Evolutionary conservation across 2,888 invertebrate species (phyloP), one percentile per base, ranked within the genome.

Genomic region (Auanema sp.): DNA sequence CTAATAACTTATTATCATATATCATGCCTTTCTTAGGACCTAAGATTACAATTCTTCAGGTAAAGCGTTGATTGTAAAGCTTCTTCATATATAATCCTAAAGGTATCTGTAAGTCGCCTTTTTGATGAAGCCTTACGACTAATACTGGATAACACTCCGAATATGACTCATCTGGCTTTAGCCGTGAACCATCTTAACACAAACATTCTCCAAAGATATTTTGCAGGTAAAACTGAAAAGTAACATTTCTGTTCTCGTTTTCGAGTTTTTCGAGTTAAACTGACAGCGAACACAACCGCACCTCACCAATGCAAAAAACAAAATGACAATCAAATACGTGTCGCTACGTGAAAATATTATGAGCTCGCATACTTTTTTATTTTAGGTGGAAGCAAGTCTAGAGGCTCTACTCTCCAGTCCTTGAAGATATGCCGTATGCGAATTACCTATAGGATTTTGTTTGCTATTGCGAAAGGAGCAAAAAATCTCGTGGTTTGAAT

Each of bases 391-490:
- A 60, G 65, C 16, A 65, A 66, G 43, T 76, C 75, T 0, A 68
- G 51, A 18, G 72, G 69, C 21, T 56, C 69, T 14, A 65, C 62
- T n/a, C 58, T 81, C 16, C 63, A 66, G 41, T 76, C 76, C 21
- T 64, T 82, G 50, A 75, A 76, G 42, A 77, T 83, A 42, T 77
- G 75, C 43, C 69, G 78, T 42, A 70, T 80, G 64, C 56, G 77
- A 25, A 75, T 83, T 58, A 75, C 83, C 0, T 79, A 82, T 61
- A 61, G 83, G 21, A 77, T 76, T 8, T 65, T 83, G 2, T 80
- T 83, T 50, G 76, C 83, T 6, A 83, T 83, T 58, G 83, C 81
- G n/a, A 64, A 79, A 50, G 76, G 79, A 53, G 81, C 78, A 6
- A 62, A 66, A 21, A 70, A 70, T 25, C 52, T 76, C 8, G 52